Conservation (phyloP, 1,140 invertebrate species). For the Anastrepha obliqua region DNA sequence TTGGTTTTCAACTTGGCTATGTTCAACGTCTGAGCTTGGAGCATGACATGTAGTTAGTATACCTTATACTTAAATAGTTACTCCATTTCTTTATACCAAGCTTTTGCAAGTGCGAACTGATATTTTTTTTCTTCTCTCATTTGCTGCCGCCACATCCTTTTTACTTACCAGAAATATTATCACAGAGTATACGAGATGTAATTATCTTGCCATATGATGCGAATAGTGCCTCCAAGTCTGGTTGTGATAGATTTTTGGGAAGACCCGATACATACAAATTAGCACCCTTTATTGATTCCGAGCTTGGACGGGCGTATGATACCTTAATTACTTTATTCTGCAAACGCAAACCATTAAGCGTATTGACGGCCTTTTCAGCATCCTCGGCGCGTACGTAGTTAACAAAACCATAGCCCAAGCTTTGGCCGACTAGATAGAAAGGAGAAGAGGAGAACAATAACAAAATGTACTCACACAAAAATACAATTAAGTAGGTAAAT, state of each 20-base stretch:
- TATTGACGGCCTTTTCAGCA: constrained; percentile 90
- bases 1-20: no score
- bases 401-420: constrained; percentile 92
- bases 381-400: constrained; percentile 89
- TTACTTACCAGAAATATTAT: constrained; percentile 83
- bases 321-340: constrained; percentile 96
- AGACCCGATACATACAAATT: constrained; percentile 92
- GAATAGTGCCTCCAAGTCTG: constrained; percentile 89
- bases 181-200: constrained; percentile 90
- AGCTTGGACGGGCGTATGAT: constrained; percentile 90
- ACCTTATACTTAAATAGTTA: no score
- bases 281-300: constrained; percentile 92
- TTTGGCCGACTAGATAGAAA: constrained; percentile 81
- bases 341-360: constrained; percentile 87
- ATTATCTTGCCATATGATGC: constrained; percentile 89
- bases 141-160: background rate
- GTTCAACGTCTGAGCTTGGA: no score
- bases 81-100: no score
- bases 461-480: background rate
- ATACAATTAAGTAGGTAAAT: background rate
- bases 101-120: no score
- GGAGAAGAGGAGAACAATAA: background rate
- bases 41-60: no score
- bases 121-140: background rate
- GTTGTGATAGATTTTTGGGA: constrained; percentile 89